Conservation (phyloP, 2,113 vertebrate genomes). For the Indri indri region DNA sequence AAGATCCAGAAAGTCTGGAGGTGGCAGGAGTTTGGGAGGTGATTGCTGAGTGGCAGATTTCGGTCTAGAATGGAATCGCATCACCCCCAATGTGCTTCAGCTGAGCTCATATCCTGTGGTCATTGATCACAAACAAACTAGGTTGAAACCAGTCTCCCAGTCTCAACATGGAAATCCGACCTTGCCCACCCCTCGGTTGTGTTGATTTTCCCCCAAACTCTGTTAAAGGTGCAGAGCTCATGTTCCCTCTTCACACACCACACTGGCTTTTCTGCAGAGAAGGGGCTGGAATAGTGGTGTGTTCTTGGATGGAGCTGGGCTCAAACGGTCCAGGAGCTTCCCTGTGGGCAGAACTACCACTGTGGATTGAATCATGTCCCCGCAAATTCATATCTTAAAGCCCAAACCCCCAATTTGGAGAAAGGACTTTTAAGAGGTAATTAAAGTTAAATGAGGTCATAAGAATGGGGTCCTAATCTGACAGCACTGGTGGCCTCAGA, state of each 20-base stretch:
- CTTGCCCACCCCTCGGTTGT: not conserved
- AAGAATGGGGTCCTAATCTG: not conserved
- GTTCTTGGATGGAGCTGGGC: not conserved
- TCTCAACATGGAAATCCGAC: not conserved
- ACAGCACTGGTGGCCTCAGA: not conserved
- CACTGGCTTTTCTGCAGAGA: not conserved
- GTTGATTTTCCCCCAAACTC: not conserved
- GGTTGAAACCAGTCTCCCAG: not conserved
- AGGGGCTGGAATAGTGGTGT: rapidly evolving
- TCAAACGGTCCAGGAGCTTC: not conserved
- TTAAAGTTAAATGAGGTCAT: not conserved
- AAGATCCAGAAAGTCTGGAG: not conserved
- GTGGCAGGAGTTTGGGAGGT: not conserved
- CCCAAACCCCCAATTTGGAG: not conserved
- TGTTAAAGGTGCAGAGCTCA: not conserved
- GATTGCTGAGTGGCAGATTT: not conserved
- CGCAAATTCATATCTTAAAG: not conserved
- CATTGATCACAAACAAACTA: not conserved
- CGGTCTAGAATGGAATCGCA: no score
- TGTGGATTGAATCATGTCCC: not conserved
- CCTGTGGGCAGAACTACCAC: not conserved
- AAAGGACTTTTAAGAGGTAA: not conserved
- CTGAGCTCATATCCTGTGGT: rapidly evolving
- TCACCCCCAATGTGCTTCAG: rapidly evolving
- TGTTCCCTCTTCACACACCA: no score